Evolutionary conservation across 1,140 invertebrate species (phyloP).

Genomic region (Penaeus japonicus): DNA sequence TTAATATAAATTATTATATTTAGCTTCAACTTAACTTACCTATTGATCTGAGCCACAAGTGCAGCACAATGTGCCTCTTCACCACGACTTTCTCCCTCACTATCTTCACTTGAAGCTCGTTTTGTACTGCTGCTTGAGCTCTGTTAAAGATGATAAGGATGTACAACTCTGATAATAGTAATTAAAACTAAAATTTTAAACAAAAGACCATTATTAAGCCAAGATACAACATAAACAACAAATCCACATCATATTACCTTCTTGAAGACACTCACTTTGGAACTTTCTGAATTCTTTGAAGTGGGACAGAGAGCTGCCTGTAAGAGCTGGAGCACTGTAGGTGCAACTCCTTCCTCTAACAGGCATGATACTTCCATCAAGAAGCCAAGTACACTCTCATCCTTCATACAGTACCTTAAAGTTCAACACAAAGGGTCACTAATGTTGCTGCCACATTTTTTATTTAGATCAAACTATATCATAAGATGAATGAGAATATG

Average conservation of each 20-base stretch:
- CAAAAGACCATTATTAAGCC: background rate
- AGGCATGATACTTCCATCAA: constrained; percentile 80
- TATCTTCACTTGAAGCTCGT: constrained; percentile 68
- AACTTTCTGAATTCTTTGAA: constrained; percentile 31
- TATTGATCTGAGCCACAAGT: constrained; percentile 56
- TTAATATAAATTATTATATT: background rate
- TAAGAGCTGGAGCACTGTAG: constrained; percentile 87
- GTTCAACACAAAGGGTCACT: too few relatives aligned
- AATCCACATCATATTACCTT: too few relatives aligned
- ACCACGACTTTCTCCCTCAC: constrained; percentile 72
- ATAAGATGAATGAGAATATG: background rate
- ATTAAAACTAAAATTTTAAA: background rate
- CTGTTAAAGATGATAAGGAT: background rate
- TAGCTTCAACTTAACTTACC: constrained; percentile 67
- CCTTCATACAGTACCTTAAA: constrained; percentile 78
- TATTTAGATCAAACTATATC: too few relatives aligned
- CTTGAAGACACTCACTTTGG: constrained; percentile 23
- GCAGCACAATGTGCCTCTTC: constrained; percentile 76
- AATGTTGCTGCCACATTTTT: too few relatives aligned
- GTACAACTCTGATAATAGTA: background rate
- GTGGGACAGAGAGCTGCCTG: constrained; percentile 82
- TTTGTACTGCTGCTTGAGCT: constrained; percentile 42
- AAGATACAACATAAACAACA: background rate
- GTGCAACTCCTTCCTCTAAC: constrained; percentile 91
- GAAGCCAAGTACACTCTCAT: constrained; percentile 76